phyloP scores from a whole-genome alignment of 2,113 vertebrate species.

The Hippoglossus stenolepis region DNA sequence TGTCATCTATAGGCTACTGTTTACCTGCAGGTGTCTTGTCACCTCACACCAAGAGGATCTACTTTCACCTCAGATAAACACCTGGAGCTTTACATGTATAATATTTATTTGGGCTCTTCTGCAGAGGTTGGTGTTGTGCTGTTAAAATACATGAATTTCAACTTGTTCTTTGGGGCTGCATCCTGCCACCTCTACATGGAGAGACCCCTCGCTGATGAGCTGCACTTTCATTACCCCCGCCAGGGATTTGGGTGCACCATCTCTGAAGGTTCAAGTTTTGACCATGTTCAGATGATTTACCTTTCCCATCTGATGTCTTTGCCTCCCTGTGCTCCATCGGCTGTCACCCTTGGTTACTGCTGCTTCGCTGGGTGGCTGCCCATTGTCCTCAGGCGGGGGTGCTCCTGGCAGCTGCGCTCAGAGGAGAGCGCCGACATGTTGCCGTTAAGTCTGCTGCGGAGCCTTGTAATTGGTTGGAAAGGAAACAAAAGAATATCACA shows the following conservation, averaged over 20 bases:
- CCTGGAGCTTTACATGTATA: not conserved
- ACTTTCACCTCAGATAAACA: slow-evolving; percentile 43
- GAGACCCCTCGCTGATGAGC: not conserved
- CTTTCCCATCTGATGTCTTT: slow-evolving; percentile 51
- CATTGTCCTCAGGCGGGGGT: slow-evolving; percentile 47
- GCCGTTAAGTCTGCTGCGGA: slow-evolving; percentile 15
- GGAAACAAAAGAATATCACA: slow-evolving; percentile 52
- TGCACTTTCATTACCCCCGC: not conserved
- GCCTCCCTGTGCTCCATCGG: slow-evolving; percentile 31
- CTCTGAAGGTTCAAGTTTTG: slow-evolving; percentile 56
- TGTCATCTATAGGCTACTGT: not conserved
- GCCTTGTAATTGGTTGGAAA: slow-evolving; percentile 15
- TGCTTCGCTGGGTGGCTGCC: slow-evolving; percentile 26
- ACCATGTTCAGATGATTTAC: slow-evolving; percentile 45
- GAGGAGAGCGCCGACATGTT: slow-evolving; percentile 16
- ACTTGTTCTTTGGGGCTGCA: slow-evolving; percentile 11
- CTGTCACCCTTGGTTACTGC: slow-evolving; percentile 62
- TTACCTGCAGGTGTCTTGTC: not conserved
- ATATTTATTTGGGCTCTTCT: not conserved
- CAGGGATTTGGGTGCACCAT: slow-evolving; percentile 15
- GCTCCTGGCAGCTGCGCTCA: slow-evolving; percentile 44
- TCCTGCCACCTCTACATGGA: slow-evolving; percentile 43
- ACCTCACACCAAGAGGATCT: slow-evolving; percentile 8
- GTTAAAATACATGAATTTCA: slow-evolving; percentile 51
- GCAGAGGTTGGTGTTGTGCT: slow-evolving; percentile 1